Evolutionary conservation across 2,113 vertebrate species (phyloP).

Genomic region (Parotia lawesii): DNA sequence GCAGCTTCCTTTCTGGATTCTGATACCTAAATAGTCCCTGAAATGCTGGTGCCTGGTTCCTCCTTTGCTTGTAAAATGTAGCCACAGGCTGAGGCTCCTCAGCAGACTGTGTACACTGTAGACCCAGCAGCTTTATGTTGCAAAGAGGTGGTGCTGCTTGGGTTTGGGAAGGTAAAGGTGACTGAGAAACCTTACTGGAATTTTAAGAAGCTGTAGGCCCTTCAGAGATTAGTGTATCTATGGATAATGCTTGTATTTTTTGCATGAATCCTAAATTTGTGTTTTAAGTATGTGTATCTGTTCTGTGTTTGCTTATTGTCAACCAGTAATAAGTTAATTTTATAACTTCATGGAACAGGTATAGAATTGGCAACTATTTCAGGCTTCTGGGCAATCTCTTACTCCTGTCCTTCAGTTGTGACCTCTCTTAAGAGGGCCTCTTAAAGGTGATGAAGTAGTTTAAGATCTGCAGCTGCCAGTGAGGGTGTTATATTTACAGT

Average conservation of each 20-base stretch:
- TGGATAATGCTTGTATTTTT: background rate
- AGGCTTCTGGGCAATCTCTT: background rate
- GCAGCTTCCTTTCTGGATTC: background rate
- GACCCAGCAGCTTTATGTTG: background rate
- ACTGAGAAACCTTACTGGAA: background rate
- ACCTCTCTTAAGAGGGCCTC: background rate
- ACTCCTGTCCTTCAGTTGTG: background rate
- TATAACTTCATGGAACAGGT: background rate
- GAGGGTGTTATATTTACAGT: slow-evolving; percentile 14
- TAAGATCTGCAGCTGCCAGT: slow-evolving; percentile 1
- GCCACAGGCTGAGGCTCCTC: background rate
- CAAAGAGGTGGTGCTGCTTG: background rate
- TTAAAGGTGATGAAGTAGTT: slow-evolving; percentile 11
- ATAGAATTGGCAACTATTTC: background rate
- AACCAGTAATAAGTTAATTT: background rate
- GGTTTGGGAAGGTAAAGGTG: background rate
- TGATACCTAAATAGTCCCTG: background rate
- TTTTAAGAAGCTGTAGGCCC: background rate
- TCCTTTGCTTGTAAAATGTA: background rate
- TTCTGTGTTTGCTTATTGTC: background rate
- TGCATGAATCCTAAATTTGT: background rate
- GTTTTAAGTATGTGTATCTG: background rate
- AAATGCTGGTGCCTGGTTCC: background rate
- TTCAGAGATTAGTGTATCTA: background rate
- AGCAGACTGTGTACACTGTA: background rate